Evolutionary conservation across 2,888 invertebrate genomes (phyloP).

Genomic region (Caenorhabditis sinica): DNA sequence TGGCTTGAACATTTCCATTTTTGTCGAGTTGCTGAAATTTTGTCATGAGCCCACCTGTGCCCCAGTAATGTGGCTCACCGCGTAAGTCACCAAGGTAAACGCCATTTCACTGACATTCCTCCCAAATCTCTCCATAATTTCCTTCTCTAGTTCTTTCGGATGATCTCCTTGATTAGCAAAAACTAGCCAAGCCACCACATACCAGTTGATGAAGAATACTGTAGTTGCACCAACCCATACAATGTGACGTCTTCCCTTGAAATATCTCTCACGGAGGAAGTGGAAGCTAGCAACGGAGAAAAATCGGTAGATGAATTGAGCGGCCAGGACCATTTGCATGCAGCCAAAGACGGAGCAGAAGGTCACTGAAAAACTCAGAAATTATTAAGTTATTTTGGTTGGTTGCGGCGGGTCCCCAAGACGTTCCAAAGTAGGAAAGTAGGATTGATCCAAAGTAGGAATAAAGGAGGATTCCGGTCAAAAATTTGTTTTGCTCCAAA

Average conservation of each 20-base stretch:
- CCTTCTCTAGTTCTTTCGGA: conserved; percentile 36
- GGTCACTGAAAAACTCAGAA: conserved; percentile 1
- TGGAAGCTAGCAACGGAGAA: conserved; percentile 18
- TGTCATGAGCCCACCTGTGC: background rate
- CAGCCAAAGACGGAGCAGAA: conserved; percentile 40
- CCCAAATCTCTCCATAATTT: conserved; percentile 25
- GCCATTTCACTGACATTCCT: conserved; percentile 47
- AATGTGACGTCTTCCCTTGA: conserved; percentile 37
- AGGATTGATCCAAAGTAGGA: no score
- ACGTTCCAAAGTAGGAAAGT: no score
- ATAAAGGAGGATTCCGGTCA: no score
- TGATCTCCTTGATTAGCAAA: conserved; percentile 32
- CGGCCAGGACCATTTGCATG: conserved; percentile 37
- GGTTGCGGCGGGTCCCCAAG: no score
- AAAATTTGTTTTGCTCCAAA: no score
- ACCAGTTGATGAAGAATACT: conserved; percentile 45
- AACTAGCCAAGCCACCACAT: conserved; percentile 5
- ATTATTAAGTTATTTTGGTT: no score
- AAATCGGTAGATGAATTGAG: conserved; percentile 44
- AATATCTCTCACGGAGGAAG: conserved; percentile 14
- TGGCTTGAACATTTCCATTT: background rate
- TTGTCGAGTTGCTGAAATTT: conserved; percentile 14
- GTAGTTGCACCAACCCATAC: conserved; percentile 29
- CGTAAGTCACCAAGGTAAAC: conserved; percentile 46
- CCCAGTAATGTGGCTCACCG: no score